Evolutionary conservation across 2,797 vertebrate species (phyloP), one percentile per base, ranked within the genome.

Genomic region (Gobionotothen gibberifrons): DNA sequence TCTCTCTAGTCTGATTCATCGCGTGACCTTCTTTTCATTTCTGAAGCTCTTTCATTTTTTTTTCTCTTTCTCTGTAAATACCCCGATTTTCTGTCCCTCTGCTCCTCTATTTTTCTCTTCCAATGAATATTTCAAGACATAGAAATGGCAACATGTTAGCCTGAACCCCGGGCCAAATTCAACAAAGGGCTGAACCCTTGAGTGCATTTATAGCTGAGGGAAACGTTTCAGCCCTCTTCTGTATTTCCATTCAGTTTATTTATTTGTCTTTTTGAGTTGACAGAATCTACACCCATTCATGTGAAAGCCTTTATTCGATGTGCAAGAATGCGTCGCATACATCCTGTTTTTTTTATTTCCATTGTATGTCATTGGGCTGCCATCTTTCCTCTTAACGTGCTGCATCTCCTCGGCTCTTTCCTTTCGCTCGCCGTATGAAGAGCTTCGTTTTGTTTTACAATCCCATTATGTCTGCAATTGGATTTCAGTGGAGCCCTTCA

Each of bases 381-480:
- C 60, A 1, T 87, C 36, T 68, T 76, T 48, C 51, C 71, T 55
- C 56, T 29, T 26, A 58, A 52, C 19, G 9, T 63, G 70, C 55
- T 71, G 54, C 73, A 57, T 78, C 42, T 77, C 69, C 43, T 62
- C 57, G 56, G 21, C 60, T 74, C 77, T 56, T 81, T 42, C 72
- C 68, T 82, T 79, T 84, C 59, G 60, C 72, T 77, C 68, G 68
- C 77, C 44, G 21, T 51, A 75, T 17, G 72, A 81, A 82, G 68
- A 82, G 87, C 89, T 86, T 82, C 44, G 52, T 85, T 91, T 88
- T 87, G 77, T 82, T 91, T 91, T 61, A 72, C 87, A 93, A 94
- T 94, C 94, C 89, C 86, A 91, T 95, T 94, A 94, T 86, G 87
- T 84, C 85, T 82, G 71, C 92, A 93, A 94, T 93, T 92, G 94